Base-by-base conservation (phyloP, 2,113 vertebrate species). In the Pyxicephalus adspersus region DNA sequence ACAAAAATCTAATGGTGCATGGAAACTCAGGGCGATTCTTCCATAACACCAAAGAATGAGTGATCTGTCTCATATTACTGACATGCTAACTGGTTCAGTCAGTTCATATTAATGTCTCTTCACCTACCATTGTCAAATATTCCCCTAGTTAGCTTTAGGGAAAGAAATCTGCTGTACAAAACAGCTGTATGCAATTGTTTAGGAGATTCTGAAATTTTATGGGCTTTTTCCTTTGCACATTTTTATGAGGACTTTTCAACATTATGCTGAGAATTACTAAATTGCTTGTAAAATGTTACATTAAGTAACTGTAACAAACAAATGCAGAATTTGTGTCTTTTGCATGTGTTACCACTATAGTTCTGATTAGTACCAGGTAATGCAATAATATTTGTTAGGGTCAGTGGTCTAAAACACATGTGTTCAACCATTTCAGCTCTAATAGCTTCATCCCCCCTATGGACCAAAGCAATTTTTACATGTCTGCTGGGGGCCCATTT, bases 71-170 rank as follows among this genome's bases (percentile, higher is more conserved):
- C 19, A 28, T 29, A 50, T 57, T 52, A 26, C 74, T 77, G 74
- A 64, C 58, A 77, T 52, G 60, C 60, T 77, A 77, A 77, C 60
- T 50, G 60, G 34, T 77, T 28, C 60, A 77, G 58, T 77, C 73
- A 61, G n/a, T 45, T 63, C 34, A 45, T 22, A 63, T 76, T 26
- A 61, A 26, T 76, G 73, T 76, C 73, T 76, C 17, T 76, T 63
- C 34, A 63, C 57, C 73, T 60, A 63, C 57, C 31, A 50, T 16
- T 61, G 57, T 76, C 72, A 61, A n/a, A 45, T 63, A 63, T 76
- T 50, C 23, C 8, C 23, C 55, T 60, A 76, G 34, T 38, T 61
- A 63, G 57, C 73, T 76, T 57, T 18, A 76, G 73, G 73, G 23
- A 57, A 63, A 22, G 7, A 19, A 50, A 26, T 31, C 28, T 65